Percentiles rank a stretch among this genome's conserved stretches.
phyloP scores from a whole-genome alignment of 2,797 vertebrate genomes.

The Sparus aurata region DNA sequence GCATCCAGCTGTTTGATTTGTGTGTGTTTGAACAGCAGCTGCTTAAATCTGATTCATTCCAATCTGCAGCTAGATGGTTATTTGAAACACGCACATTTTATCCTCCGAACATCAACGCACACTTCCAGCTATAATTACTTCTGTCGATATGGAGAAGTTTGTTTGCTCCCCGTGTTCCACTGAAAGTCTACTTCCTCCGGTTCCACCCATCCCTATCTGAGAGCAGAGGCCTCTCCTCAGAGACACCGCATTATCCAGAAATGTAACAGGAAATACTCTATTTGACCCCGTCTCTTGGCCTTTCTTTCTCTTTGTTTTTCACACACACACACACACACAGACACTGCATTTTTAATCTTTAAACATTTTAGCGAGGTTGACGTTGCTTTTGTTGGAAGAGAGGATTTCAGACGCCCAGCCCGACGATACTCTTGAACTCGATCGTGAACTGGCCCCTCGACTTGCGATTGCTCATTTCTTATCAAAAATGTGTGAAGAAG shows the following conservation, averaged over 20 bases:
- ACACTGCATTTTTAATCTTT: background rate
- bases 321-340: background rate
- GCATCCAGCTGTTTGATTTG: slow-evolving; percentile 31
- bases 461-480: background rate
- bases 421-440: background rate
- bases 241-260: slow-evolving; percentile 48
- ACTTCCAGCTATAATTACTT: slow-evolving; percentile 30
- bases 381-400: slow-evolving; percentile 2
- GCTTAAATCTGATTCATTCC: slow-evolving; percentile 18
- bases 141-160: slow-evolving; percentile 25
- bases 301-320: slow-evolving; percentile 10
- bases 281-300: slow-evolving; percentile 16
- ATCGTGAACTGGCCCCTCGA: background rate
- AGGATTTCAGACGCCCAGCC: background rate
- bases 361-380: background rate
- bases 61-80: slow-evolving; percentile 16
- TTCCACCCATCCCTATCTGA: slow-evolving; percentile 56
- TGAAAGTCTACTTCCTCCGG: slow-evolving; percentile 52
- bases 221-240: slow-evolving; percentile 44
- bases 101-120: slow-evolving; percentile 8
- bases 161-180: slow-evolving; percentile 44
- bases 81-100: slow-evolving; percentile 27
- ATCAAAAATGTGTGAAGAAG: background rate
- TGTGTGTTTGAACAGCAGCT: background rate
- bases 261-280: slow-evolving; percentile 76